Base-by-base conservation (phyloP, 2,797 vertebrate species). In the Cetoscarus ocellatus region DNA sequence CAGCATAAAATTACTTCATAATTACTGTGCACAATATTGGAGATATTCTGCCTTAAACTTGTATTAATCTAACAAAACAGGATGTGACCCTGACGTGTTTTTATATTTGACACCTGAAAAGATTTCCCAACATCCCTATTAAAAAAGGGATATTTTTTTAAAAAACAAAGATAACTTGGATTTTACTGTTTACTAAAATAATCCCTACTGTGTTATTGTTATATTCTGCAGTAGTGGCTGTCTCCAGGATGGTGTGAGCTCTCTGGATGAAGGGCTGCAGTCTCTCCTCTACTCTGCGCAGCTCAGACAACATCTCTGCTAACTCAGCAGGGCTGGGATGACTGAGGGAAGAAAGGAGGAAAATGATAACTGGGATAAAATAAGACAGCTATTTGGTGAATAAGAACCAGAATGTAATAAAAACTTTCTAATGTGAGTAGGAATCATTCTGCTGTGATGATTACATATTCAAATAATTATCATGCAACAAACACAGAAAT, bases 221-320 rank as follows among this genome's bases (percentile, higher is more conserved):
- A 92, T 97, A 98, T 84, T 96, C 95, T 1, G 95, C 92, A 0
- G 89, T 93, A 62, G 95, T 93, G 11, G 97, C 97, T 0, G 94
- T 90, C 35, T 96, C 96, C 79, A 98, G 88, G 70, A 98, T 95
- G 64, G 95, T 95, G 53, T 96, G 95, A 74, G 95, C 96, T 71
- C 96, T 95, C 86, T 97, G 96, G 77, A 97, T 91, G 84, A 97
- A 97, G 6, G 97, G 97, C 76, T 96, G 95, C 50, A 98, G 95
- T 57, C 96, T 88, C 73, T 94, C 94, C 84, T 97, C 96, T 48
- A 96, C 93, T 44, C 96, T 83, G 27, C 95, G 94, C 7, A 98
- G 92, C 79, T 97, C 96, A 61, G 95, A 94, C 61, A 98, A 86
- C 73, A 98, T 95, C 84, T 97, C 96, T 0, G 96, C 94, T 62